Conservation (phyloP, 64 coral and sea anemone genomes). For the Orbicella faveolata region DNA sequence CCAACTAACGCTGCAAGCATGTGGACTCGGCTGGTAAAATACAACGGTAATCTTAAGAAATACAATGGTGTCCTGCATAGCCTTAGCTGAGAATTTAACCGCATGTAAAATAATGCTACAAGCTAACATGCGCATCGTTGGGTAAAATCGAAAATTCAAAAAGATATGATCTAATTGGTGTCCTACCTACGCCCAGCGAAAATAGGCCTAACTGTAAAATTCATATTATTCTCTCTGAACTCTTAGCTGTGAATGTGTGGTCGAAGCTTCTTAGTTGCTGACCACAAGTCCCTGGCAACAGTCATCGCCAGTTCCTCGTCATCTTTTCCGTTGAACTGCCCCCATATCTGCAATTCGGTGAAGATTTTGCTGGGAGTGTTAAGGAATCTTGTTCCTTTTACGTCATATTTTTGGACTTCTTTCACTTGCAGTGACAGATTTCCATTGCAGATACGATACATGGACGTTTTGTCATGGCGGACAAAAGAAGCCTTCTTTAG, state of each 20-base stretch:
- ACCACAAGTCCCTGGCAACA: slow-evolving; percentile 37
- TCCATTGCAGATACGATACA: neutral
- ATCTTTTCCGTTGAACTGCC: neutral
- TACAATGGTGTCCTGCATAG: too few relatives aligned
- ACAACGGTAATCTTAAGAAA: too few relatives aligned
- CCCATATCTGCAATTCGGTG: slow-evolving; percentile 3
- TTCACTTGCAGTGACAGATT: slow-evolving; percentile 10
- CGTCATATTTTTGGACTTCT: slow-evolving; percentile 41
- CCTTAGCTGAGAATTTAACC: too few relatives aligned
- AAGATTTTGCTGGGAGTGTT: neutral
- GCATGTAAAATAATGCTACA: too few relatives aligned
- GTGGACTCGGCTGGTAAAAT: too few relatives aligned
- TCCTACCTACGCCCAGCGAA: too few relatives aligned
- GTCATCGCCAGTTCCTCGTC: neutral
- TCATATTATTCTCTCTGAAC: neutral
- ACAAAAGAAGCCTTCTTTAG: slow-evolving; percentile 34
- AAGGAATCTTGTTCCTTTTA: neutral
- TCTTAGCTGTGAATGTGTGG: neutral
- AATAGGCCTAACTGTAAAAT: too few relatives aligned
- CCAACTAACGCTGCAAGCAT: too few relatives aligned
- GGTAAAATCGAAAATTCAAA: neutral
- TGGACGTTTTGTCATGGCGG: slow-evolving; percentile 45
- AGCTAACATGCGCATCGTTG: too few relatives aligned
- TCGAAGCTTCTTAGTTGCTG: slow-evolving; percentile 41
- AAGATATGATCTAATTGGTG: neutral